phyloP scores from a whole-genome alignment of 1,140 invertebrate genomes.

The Drosophila azteca region DNA sequence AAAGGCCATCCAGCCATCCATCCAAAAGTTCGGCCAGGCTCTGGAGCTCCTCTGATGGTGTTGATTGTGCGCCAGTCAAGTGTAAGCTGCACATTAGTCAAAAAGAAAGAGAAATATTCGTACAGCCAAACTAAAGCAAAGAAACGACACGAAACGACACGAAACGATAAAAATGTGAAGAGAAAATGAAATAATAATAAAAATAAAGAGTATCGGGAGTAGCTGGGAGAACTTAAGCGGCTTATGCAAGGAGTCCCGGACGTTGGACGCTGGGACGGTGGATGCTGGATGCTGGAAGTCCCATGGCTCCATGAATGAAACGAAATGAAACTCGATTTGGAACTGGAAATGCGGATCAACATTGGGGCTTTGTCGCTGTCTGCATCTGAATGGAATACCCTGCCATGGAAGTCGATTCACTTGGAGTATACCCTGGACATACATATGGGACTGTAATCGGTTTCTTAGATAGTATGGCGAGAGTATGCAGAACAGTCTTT shows the following conservation, averaged over 20 bases:
- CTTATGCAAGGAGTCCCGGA: constrained; percentile 44
- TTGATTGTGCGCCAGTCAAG: constrained; percentile 81
- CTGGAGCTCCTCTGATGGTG: constrained; percentile 62
- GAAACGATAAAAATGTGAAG: constrained; percentile 10
- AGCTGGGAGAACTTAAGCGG: constrained; percentile 68
- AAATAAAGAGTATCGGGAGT: constrained; percentile 18
- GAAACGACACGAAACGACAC: constrained; percentile 7
- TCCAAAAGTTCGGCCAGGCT: constrained; percentile 12
- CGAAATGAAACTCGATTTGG: constrained; percentile 62
- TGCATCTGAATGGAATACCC: background rate
- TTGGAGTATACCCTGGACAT: too few relatives aligned
- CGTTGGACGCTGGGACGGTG: constrained; percentile 22
- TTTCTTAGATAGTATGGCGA: too few relatives aligned
- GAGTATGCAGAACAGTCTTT: too few relatives aligned
- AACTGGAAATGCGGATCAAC: constrained; percentile 70
- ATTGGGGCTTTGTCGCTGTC: constrained; percentile 22
- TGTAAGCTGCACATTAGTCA: constrained; percentile 81
- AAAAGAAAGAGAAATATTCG: constrained; percentile 39
- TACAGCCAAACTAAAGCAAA: constrained; percentile 3
- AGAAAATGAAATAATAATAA: constrained; percentile 21
- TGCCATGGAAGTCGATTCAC: background rate
- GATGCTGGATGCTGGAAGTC: too few relatives aligned
- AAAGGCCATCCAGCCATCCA: constrained; percentile 3
- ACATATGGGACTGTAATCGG: too few relatives aligned
- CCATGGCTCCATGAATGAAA: constrained; percentile 67